Percentiles rank a stretch among this genome's conserved stretches.
Conservation (phyloP, 1,140 invertebrate species). For the Batillaria attramentaria region DNA sequence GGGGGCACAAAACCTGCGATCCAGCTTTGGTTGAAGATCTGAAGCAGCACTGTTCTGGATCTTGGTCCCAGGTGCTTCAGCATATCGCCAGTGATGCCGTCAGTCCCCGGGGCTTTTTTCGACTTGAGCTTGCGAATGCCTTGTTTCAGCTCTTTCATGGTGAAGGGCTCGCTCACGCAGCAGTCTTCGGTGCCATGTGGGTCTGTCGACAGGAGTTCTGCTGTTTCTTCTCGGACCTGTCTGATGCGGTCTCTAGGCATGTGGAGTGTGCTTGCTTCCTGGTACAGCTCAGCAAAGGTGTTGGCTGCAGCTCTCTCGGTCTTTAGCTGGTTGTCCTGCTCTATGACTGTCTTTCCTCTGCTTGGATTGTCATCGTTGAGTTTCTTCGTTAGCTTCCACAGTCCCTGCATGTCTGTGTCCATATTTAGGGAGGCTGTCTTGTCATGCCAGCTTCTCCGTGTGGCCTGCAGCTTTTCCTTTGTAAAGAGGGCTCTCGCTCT, state of each 20-base stretch:
- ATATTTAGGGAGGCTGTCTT: conserved; percentile 16
- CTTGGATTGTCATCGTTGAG: conserved; percentile 17
- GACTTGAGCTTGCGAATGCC: conserved; percentile 9
- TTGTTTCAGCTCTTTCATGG: too few species aligned
- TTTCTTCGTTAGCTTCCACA: conserved; percentile 13
- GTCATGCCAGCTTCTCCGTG: conserved; percentile 7
- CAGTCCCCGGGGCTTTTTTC: conserved; percentile 38
- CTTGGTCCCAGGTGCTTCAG: conserved; percentile 20
- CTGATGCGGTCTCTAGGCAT: conserved; percentile 10
- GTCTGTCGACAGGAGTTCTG: conserved; percentile 1
- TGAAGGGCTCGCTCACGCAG: not conserved
- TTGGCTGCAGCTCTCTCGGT: conserved; percentile 25
- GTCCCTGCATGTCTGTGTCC: conserved; percentile 1
- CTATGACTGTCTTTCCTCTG: conserved; percentile 19
- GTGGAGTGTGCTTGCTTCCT: not conserved
- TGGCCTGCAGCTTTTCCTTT: conserved; percentile 19
- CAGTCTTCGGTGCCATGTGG: conserved; percentile 17
- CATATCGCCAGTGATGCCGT: conserved; percentile 38
- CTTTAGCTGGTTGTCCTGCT: conserved; percentile 20
- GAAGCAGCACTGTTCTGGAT: conserved; percentile 16
- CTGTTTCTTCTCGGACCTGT: conserved; percentile 8
- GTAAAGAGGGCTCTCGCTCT: conserved; percentile 4
- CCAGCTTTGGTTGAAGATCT: conserved; percentile 43
- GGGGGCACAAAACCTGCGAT: conserved; percentile 13
- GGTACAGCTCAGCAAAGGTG: not conserved